These are phyloP conservation scores for Drosophila funebris DNA, from an alignment of 1,140 invertebrate species.

Conservation along the genomic window DNA sequence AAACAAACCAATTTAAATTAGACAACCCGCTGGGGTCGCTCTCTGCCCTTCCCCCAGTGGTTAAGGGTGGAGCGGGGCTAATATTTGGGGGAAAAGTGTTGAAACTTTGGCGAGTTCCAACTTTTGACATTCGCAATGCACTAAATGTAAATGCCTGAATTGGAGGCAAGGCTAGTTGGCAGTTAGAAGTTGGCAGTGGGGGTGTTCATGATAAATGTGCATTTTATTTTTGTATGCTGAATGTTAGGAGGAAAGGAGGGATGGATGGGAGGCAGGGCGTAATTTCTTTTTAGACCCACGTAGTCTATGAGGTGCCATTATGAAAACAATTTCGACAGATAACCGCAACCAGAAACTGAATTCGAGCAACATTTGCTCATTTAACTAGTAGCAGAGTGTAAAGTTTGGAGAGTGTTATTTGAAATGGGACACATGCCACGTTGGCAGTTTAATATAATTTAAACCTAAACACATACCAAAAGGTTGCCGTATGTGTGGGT, in stretches of 20 bases:
- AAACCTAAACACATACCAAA: slow-evolving; percentile 73
- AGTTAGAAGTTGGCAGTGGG: slow-evolving; percentile 11
- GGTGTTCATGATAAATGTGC: slow-evolving; percentile 68
- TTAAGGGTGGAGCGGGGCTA: slow-evolving; percentile 14
- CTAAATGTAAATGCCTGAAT: slow-evolving; percentile 68
- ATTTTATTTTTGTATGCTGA: slow-evolving; percentile 26
- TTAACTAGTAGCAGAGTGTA: slow-evolving; percentile 21
- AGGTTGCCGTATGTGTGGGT: slow-evolving; percentile 29
- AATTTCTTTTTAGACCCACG: slow-evolving; percentile 24
- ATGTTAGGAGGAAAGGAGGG: no score
- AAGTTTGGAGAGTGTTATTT: slow-evolving; percentile 40
- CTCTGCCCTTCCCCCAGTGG: slow-evolving; percentile 7
- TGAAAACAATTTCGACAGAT: slow-evolving; percentile 68
- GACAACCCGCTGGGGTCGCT: slow-evolving; percentile 48
- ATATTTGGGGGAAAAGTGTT: slow-evolving; percentile 61
- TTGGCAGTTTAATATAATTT: slow-evolving; percentile 80
- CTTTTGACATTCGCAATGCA: slow-evolving; percentile 78
- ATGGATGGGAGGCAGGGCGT: background rate
- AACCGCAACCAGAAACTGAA: slow-evolving; percentile 43
- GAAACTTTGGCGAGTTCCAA: slow-evolving; percentile 62
- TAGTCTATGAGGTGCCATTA: slow-evolving; percentile 57
- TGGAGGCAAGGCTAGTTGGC: slow-evolving; percentile 10
- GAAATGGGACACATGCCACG: slow-evolving; percentile 76
- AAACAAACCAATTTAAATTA: slow-evolving; percentile 83
- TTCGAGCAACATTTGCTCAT: slow-evolving; percentile 39